These are phyloP conservation scores for Margarornis squamiger DNA, from an alignment of 2,797 vertebrate genomes.

Conservation along the genomic window DNA sequence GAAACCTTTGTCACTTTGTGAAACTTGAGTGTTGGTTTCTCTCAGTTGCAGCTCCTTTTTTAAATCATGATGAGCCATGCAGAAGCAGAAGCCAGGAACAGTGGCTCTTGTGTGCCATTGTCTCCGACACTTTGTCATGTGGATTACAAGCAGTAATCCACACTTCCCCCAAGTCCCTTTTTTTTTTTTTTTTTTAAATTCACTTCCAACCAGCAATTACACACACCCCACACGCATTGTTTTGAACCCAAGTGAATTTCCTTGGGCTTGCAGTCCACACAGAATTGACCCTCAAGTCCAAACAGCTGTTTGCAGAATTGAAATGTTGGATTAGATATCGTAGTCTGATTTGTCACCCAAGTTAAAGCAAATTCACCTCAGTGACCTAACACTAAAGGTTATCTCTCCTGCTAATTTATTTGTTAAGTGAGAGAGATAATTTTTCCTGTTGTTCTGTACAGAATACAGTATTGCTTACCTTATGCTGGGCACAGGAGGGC, in stretches of 20 bases:
- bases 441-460: rapidly evolving
- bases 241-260: neutral
- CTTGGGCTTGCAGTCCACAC: neutral
- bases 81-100: neutral
- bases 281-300: neutral
- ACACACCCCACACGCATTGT: rapidly evolving
- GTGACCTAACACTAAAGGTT: neutral
- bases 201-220: neutral
- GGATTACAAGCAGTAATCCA: neutral
- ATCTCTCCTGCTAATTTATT: neutral
- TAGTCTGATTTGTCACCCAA: neutral
- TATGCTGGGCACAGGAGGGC: neutral
- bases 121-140: rapidly evolving
- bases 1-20: neutral
- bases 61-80: rapidly evolving
- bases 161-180: neutral
- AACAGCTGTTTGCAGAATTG: neutral
- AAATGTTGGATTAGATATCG: neutral
- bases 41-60: neutral
- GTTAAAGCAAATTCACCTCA: neutral
- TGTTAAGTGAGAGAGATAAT: neutral
- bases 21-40: neutral
- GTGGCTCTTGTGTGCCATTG: neutral
- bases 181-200: rapidly evolving
- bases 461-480: neutral